phyloP scores from a whole-genome alignment of 1,140 invertebrate species.

The Fragariocoptes setiger region DNA sequence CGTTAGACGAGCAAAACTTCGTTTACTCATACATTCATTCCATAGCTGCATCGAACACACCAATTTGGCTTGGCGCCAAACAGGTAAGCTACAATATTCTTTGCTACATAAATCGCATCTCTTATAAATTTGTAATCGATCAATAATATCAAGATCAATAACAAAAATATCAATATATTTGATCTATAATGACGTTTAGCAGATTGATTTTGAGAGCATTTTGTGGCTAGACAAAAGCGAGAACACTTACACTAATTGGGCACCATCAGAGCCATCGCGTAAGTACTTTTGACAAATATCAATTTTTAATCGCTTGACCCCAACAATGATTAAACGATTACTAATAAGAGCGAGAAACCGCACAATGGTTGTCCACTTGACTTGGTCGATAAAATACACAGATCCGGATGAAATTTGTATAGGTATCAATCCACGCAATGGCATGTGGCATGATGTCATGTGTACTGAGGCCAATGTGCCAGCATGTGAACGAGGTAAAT shows the following conservation, averaged over 20 bases:
- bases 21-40: not conserved
- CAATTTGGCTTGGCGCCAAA: not conserved
- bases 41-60: not conserved
- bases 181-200: too few relatives aligned
- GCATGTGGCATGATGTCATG: not conserved
- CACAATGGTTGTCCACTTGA: too few relatives aligned
- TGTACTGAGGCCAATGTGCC: not conserved
- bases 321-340: too few relatives aligned
- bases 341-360: too few relatives aligned
- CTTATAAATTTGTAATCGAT: too few relatives aligned
- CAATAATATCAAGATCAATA: too few relatives aligned
- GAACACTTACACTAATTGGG: not conserved
- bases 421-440: not conserved
- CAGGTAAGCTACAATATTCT: not conserved
- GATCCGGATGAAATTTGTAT: not conserved
- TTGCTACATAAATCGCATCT: not conserved
- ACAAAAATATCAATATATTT: too few relatives aligned
- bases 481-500: not conserved
- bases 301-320: too few relatives aligned
- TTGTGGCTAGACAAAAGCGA: not conserved
- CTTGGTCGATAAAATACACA: not conserved
- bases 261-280: not conserved
- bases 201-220: not conserved
- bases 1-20: not conserved
- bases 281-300: too few relatives aligned